Percentiles rank a stretch among this genome's conserved stretches.
Evolutionary conservation across 2,113 vertebrate genomes (phyloP).

Genomic region (Cricetomys ansorgei): DNA sequence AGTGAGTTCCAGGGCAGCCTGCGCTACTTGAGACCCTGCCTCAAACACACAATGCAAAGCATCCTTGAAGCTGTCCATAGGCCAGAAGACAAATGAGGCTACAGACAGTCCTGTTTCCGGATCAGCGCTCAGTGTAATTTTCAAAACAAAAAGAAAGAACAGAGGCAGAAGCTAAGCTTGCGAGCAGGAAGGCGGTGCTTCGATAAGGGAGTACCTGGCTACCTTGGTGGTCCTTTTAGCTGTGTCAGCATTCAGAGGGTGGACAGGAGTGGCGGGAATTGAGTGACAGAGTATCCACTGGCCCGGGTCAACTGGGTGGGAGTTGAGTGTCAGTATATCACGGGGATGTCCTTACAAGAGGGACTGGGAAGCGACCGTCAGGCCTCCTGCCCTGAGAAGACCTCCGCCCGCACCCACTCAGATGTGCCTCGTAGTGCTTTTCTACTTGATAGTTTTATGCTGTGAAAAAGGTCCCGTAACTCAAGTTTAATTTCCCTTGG

Average conservation of each 20-base stretch:
- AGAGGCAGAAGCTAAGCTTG: neutral
- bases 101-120: neutral
- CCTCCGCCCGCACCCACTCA: neutral
- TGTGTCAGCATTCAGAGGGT: neutral
- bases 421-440: neutral
- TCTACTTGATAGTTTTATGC: conserved; percentile 50
- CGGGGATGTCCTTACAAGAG: neutral
- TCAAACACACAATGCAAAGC: neutral
- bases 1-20: neutral
- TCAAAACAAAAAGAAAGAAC: neutral
- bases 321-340: neutral
- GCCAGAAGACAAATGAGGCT: neutral
- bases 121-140: neutral
- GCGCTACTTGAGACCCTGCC: neutral
- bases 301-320: neutral
- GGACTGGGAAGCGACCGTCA: neutral
- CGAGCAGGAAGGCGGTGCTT: neutral
- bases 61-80: neutral
- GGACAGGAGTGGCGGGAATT: neutral
- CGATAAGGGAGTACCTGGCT: neutral
- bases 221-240: neutral
- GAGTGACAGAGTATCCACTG: fast-evolving
- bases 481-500: conserved; percentile 75
- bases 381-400: fast-evolving
- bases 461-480: conserved; percentile 66